Evolutionary conservation across 2,113 vertebrate genomes (phyloP).

Genomic region (Onychorhynchus coronatus): DNA sequence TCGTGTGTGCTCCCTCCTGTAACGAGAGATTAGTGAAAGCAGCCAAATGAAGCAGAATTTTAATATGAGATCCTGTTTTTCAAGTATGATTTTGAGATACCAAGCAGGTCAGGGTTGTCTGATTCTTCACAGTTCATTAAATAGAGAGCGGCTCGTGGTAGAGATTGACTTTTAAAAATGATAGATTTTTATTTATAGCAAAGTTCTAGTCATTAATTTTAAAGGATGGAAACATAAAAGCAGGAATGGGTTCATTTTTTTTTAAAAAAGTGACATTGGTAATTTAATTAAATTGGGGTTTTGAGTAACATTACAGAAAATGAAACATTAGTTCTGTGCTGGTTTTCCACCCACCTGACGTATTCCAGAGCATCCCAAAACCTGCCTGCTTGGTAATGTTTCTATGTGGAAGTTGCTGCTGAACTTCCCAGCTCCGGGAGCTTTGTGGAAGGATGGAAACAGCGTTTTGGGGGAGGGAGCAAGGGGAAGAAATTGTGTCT

Average conservation of each 20-base stretch:
- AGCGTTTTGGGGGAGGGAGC: neutral
- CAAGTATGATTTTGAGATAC: slow-evolving; percentile 1
- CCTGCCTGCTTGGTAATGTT: neutral
- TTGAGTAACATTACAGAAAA: slow-evolving; percentile 69
- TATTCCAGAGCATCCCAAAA: neutral
- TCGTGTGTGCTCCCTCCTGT: neutral
- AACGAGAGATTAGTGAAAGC: neutral
- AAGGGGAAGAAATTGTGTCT: neutral
- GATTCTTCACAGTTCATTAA: slow-evolving; percentile 74
- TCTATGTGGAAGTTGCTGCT: neutral
- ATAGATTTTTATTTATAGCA: slow-evolving; percentile 76
- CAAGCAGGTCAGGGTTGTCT: slow-evolving; percentile 53
- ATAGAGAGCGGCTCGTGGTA: slow-evolving; percentile 61
- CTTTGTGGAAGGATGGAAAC: neutral
- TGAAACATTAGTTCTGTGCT: slow-evolving; percentile 63
- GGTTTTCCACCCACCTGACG: slow-evolving; percentile 37
- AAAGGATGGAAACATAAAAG: slow-evolving; percentile 69
- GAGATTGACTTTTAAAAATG: slow-evolving; percentile 72
- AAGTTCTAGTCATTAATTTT: slow-evolving; percentile 73
- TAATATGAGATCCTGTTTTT: slow-evolving; percentile 21
- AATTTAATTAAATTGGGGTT: slow-evolving; percentile 79
- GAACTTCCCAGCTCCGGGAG: neutral
- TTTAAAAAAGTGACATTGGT: slow-evolving; percentile 57
- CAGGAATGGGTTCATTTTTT: slow-evolving; percentile 62
- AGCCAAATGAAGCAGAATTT: slow-evolving; percentile 49